Conservation (phyloP, 2,888 invertebrate genomes). For the Drosophila anceps region DNA sequence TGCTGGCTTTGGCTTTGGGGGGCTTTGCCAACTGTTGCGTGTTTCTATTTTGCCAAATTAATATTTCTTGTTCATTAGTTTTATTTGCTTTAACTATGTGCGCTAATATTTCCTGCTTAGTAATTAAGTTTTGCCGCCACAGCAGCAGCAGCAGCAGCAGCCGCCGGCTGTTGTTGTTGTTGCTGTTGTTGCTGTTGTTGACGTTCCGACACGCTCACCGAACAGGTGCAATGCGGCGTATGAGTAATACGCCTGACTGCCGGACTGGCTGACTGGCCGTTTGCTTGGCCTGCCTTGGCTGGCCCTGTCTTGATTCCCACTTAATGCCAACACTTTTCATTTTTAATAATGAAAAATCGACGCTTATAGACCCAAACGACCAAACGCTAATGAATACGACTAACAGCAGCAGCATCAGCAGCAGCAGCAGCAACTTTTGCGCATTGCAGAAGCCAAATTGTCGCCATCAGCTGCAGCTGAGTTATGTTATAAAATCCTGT, state of each 20-base stretch:
- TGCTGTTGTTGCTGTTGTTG: not conserved
- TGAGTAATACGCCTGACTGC: slow-evolving; percentile 58
- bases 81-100: slow-evolving; percentile 65
- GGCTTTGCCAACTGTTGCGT: slow-evolving; percentile 32
- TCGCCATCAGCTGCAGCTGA: slow-evolving; percentile 35
- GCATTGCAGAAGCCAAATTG: slow-evolving; percentile 53
- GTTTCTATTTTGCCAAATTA: slow-evolving; percentile 67
- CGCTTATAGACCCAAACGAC: slow-evolving; percentile 29
- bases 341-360: slow-evolving; percentile 68
- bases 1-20: not conserved
- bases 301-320: slow-evolving; percentile 41
- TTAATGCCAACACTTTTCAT: slow-evolving; percentile 73
- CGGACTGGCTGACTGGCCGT: slow-evolving; percentile 22
- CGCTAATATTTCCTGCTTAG: slow-evolving; percentile 75
- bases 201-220: slow-evolving; percentile 18
- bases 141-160: not conserved
- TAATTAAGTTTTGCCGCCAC: slow-evolving; percentile 60
- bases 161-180: not conserved
- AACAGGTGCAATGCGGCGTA: slow-evolving; percentile 71
- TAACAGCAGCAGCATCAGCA: slow-evolving; percentile 5
- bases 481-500: slow-evolving; percentile 47
- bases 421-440: slow-evolving; percentile 6
- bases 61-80: slow-evolving; percentile 80
- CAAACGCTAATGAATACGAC: slow-evolving; percentile 54
- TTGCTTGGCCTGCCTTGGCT: slow-evolving; percentile 24